Evolutionary conservation across 2,888 invertebrate genomes (phyloP), one percentile per base, ranked within the genome.

Genomic region (Trichogramma evanescens): DNA sequence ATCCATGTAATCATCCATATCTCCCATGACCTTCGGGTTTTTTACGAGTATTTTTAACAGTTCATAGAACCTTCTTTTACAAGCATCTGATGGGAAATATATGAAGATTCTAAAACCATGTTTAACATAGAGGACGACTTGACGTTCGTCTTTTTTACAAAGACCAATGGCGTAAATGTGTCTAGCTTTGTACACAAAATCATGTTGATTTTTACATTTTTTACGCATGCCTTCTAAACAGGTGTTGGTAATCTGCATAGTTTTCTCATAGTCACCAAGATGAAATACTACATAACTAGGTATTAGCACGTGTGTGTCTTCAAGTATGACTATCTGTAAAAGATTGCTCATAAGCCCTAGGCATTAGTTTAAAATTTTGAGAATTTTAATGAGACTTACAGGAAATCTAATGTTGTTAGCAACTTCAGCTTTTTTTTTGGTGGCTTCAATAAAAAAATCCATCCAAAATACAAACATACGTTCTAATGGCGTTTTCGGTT

Each of bases 391-490:
- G 46, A n/a, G 26, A 77, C 86, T 84, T 79, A 91, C 90, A 50
- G 96, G 96, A 83, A 95, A 96, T 67, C 94, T 82, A 70, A 95
- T 94, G 70, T 83, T 86, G 75, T 91, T 89, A 61, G 89, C 88
- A 69, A 87, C 85, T 68, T 88, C 88, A 61, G 84, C 82, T 13
- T 50, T 50, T 44, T 60, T 59, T 74, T 91, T 91, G 41, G 91
- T 93, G 8, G 96, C 96, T 80, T 96, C 97, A 45, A 93, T 85
- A 78, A 99, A 98, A 80, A 94, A 98, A 73, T 99, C 98, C 86
- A 96, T 93, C 98, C 98, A 98, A 80, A 98, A 98, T 67, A 89
- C 86, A 77, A 98, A 97, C 1, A 94, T 84, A 80, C 93, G 89
- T 75, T 93, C 91, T 75, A 94, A 93, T 0, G 91, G 87, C 40